Conservation (phyloP, 2,113 vertebrate genomes). For the Pterocles orientalis region DNA sequence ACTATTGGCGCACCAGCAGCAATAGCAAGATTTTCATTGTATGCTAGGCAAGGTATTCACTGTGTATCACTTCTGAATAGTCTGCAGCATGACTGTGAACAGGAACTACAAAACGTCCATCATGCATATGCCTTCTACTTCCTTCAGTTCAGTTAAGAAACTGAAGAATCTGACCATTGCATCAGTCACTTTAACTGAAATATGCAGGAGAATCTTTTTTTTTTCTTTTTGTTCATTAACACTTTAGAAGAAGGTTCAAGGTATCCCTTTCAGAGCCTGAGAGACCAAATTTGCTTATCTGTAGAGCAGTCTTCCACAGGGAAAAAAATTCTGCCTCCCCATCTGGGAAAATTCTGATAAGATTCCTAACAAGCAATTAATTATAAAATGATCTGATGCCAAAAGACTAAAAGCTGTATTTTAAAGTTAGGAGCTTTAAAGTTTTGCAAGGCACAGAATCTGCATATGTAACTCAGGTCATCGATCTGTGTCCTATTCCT, state of each 20-base stretch:
- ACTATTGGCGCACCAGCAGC: background rate
- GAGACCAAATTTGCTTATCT: background rate
- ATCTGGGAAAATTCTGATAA: background rate
- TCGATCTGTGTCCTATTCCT: background rate
- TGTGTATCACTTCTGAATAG: background rate
- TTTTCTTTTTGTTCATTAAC: background rate
- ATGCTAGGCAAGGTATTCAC: background rate
- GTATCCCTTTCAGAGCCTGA: fast-evolving
- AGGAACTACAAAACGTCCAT: background rate
- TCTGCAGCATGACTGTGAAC: background rate
- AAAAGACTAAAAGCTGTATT: background rate
- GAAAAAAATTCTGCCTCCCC: background rate
- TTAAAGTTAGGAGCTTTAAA: background rate
- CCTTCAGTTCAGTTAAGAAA: background rate
- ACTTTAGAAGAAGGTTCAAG: background rate
- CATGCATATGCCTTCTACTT: background rate
- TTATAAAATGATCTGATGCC: background rate
- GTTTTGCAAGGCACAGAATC: background rate
- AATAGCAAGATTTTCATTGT: background rate
- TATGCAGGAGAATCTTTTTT: background rate
- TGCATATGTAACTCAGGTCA: background rate
- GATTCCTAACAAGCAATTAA: background rate
- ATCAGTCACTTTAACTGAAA: background rate
- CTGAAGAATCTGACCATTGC: background rate
- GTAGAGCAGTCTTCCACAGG: background rate